Conservation (phyloP, 2,888 invertebrate species). For the Campopleginae sp. region DNA sequence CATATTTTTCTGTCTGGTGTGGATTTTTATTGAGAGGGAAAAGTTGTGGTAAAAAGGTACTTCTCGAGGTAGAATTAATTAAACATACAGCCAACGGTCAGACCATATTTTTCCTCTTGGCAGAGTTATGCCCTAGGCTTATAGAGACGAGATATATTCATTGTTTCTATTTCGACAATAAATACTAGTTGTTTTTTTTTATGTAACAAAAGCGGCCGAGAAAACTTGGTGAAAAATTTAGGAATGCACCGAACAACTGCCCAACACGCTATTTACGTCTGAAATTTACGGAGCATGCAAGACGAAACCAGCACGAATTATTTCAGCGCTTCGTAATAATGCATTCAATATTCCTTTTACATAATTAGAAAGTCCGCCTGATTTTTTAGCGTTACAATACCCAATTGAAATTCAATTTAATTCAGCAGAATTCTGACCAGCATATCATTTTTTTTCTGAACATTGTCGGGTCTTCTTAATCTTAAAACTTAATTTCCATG, state of each 20-base stretch:
- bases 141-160: background rate
- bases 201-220: slow-evolving; percentile 71
- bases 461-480: background rate
- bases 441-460: slow-evolving; percentile 53
- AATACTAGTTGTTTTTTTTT: slow-evolving; percentile 55
- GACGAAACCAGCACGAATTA: slow-evolving; percentile 57
- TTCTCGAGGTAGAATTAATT: background rate
- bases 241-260: slow-evolving; percentile 69
- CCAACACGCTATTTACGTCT: slow-evolving; percentile 69
- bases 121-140: background rate
- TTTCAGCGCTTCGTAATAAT: slow-evolving; percentile 75
- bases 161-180: background rate
- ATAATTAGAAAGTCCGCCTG: slow-evolving; percentile 81
- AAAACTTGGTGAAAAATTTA: slow-evolving; percentile 70
- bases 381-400: slow-evolving; percentile 78
- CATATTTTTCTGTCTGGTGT: background rate
- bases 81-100: background rate
- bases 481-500: background rate
- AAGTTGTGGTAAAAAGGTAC: background rate
- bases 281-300: slow-evolving; percentile 78
- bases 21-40: background rate
- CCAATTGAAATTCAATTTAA: slow-evolving; percentile 77
- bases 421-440: slow-evolving; percentile 74
- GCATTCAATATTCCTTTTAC: slow-evolving; percentile 77
- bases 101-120: background rate